Evolutionary conservation across 2,797 vertebrate genomes (phyloP), one percentile per base, ranked within the genome.

Genomic region (Trematomus bernacchii): DNA sequence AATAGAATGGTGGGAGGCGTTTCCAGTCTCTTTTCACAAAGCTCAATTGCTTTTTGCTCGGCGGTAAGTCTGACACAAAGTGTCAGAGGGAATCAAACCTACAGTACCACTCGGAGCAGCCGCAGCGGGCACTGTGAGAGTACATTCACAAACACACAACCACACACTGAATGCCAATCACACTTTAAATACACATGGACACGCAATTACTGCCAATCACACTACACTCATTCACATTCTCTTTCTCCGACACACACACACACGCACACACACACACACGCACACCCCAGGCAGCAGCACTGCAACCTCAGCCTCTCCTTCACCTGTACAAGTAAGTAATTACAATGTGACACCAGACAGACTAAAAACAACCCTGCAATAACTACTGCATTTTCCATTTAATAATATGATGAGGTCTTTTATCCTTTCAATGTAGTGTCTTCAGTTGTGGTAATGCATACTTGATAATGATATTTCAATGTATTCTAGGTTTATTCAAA

Each of bases 21-120:
- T 87, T 83, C 77, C 73, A 72, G 71, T 73, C 44, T 65, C 53
- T 77, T 83, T 80, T 70, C 78, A 87, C 85, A 86, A 84, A 87
- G 83, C 80, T 80, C 64, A 23, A 75, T 83, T 64, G 86, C 87
- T 86, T 87, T 86, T 68, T 73, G 83, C 90, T 75, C 91, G 47
- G 88, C 21, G 87, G 88, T 81, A 81, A 77, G 85, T 82, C 88
- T 92, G 90, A 90, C 91, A 91, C 83, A 91, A 90, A 90, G 87
- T 89, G 88, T 87, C 47, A 68, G 85, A 11, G 57, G 84, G 86
- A 92, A 87, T 89, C 88, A 91, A 86, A 87, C 87, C 80, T 65
- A 53, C 80, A 69, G 79, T 6, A 76, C 66, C 85, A 83, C 86
- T 84, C 76, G 15, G 78, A 85, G 87, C 86, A 47, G 71, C 80